Conservation (phyloP, 2,797 vertebrate genomes). For the Cygnus olor region DNA sequence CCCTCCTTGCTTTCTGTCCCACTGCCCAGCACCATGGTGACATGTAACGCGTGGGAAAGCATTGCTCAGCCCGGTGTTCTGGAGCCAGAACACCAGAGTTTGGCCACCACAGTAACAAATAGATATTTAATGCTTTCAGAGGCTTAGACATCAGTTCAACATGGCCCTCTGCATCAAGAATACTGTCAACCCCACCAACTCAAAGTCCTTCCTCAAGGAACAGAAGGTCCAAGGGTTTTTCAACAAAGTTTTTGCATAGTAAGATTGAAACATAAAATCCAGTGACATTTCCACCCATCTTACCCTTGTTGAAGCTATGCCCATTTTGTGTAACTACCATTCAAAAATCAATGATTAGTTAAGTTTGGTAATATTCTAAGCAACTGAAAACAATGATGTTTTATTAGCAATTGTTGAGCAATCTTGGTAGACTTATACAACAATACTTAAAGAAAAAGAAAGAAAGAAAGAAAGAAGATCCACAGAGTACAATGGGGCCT, state of each 20-base stretch:
- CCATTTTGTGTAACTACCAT: not conserved
- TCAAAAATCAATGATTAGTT: not conserved
- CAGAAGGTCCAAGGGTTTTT: not conserved
- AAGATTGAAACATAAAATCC: not conserved
- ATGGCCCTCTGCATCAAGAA: not conserved
- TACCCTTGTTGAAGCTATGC: not conserved
- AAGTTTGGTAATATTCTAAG: not conserved
- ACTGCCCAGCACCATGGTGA: not conserved
- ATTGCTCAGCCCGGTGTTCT: not conserved
- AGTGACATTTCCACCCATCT: not conserved
- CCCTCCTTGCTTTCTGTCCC: not conserved
- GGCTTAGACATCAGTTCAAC: not conserved
- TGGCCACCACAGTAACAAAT: not conserved
- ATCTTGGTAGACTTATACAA: not conserved
- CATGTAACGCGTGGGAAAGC: not conserved
- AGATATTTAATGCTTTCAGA: not conserved
- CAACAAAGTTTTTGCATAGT: not conserved
- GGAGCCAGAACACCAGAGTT: not conserved
- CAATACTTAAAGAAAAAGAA: too few relatives aligned
- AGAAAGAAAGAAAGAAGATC: not conserved
- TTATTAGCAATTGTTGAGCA: not conserved
- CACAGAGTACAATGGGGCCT: not conserved
- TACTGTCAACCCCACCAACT: rapidly evolving
- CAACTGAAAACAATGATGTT: not conserved
- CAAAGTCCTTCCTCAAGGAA: not conserved